Evolutionary conservation across 1,140 invertebrate genomes (phyloP), one percentile per base, ranked within the genome.

Genomic region (Drosophila subobscura): DNA sequence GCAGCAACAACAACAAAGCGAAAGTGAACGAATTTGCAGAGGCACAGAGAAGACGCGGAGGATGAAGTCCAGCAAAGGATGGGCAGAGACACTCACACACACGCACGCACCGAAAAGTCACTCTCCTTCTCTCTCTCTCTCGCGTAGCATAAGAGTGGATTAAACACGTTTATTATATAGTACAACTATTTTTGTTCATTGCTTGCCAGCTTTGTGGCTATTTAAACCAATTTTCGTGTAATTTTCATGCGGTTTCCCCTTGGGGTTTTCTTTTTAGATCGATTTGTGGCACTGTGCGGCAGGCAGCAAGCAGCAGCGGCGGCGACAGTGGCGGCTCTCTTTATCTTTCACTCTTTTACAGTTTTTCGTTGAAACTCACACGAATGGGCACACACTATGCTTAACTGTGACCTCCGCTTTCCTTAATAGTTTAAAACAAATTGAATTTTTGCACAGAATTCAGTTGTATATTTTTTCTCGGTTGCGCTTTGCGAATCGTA

Each of bases 211-310:
- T 22, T 37, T 65, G 64, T 29, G 23, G 10, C 40, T 65, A 33
- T 52, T 47, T 33, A 42, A 44, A 37, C 42, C 53, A 27, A 58
- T 44, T 40, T 63, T 50, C 37, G 29, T 55, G 41, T 47, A 42
- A 33, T 46, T 27, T 65, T 72, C 40, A 54, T 75, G 33, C 10
- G 10, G 33, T 37, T 37, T 37, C 10, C 33, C 33, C 33, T 55
- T 44, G 42, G 45, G 45, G 44, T 57, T 72, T 65, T 58, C 71
- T 45, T 57, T 20, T 54, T 8, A 33, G 59, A 84, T 83, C 79
- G 79, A 83, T 83, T 84, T 83, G 79, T 79, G 75, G 75, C 77
- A 79, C 77, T 79, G 70, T 77, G 68, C 60, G 66, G 75, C 59
- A 20, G 16, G 16, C 16, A 56, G 64, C 27, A 52, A 25, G 22